These are phyloP conservation scores for Pocillopora damicornis DNA, from an alignment of 64 coral and sea anemone genomes.

Conservation along the genomic window DNA sequence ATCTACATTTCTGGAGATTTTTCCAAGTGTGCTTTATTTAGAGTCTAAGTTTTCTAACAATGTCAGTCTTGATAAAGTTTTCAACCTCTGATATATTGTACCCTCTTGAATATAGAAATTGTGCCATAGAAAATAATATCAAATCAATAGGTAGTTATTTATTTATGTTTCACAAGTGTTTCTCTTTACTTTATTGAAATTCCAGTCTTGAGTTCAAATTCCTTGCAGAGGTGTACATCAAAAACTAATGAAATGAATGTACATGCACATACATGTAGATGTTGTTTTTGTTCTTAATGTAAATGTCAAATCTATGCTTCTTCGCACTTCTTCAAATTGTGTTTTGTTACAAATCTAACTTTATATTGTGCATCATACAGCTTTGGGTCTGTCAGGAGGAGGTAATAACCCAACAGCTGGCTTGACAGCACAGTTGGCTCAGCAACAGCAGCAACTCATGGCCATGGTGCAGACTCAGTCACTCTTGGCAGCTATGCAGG, in stretches of 20 bases:
- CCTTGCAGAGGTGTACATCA: neutral
- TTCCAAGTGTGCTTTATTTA: no score
- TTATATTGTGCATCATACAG: neutral
- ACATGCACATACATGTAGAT: neutral
- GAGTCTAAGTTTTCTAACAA: no score
- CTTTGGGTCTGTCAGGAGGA: neutral
- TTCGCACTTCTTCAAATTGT: neutral
- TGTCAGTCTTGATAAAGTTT: no score
- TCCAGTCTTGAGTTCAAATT: constrained; percentile 39
- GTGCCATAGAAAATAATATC: no score
- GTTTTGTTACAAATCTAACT: neutral
- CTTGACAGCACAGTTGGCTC: constrained; percentile 72
- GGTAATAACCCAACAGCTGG: constrained; percentile 18
- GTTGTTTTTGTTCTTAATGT: neutral
- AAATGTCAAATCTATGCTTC: neutral
- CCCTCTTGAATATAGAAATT: no score
- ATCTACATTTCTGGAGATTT: no score
- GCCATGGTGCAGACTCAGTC: constrained; percentile 96
- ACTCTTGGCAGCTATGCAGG: constrained; percentile 80
- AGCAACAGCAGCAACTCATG: constrained; percentile 92
- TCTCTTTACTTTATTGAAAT: neutral
- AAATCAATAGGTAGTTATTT: no score
- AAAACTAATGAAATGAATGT: neutral
- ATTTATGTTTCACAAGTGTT: no score
- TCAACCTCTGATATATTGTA: no score